Evolutionary conservation across 2,888 invertebrate genomes (phyloP).

Genomic region (Lasioglossum calceatum): DNA sequence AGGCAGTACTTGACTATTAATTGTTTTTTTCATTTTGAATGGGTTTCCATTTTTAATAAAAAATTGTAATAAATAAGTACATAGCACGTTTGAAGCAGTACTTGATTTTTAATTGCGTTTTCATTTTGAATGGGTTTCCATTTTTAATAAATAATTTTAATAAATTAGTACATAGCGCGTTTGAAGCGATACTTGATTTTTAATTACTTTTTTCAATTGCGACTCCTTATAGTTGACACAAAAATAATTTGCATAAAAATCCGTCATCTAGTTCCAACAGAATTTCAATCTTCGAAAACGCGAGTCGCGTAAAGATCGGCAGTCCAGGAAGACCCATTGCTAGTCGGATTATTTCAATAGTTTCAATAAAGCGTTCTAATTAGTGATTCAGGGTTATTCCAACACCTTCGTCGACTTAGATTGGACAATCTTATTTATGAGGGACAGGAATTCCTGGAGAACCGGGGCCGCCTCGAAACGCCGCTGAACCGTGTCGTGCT

Average conservation of each 20-base stretch:
- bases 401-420: constrained; percentile 40
- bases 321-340: background rate
- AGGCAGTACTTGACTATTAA: background rate
- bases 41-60: too few relatives aligned
- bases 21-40: background rate
- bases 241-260: too few relatives aligned
- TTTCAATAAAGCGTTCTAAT: constrained; percentile 49
- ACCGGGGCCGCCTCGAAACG: constrained; percentile 21
- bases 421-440: constrained; percentile 60
- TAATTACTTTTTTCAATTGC: background rate
- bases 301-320: background rate
- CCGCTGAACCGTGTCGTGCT: constrained; percentile 35
- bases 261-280: background rate
- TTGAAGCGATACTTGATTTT: background rate
- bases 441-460: constrained; percentile 51
- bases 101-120: background rate
- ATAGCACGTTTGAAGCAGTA: background rate
- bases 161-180: background rate
- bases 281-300: background rate
- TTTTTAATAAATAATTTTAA: too few relatives aligned
- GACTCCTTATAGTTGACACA: background rate
- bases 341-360: constrained; percentile 34
- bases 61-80: background rate
- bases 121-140: background rate
- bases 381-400: constrained; percentile 46